phyloP scores from a whole-genome alignment of 92 coral and sea anemone species.

The Anthopleura xanthogrammica region DNA sequence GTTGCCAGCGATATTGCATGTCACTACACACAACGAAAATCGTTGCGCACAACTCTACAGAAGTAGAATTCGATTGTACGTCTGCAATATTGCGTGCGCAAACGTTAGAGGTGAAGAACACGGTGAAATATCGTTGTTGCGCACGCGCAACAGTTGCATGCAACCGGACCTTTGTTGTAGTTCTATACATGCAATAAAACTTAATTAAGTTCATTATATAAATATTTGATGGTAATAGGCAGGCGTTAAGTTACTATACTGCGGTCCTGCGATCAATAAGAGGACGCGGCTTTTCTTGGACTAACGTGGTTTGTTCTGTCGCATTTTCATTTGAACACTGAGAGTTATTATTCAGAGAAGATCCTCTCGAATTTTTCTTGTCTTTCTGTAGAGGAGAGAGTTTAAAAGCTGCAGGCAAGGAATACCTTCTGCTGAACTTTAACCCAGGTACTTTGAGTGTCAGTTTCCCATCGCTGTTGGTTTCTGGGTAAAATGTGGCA shows the following conservation, averaged over 20 bases:
- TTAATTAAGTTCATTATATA: background rate
- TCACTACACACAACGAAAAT: no score
- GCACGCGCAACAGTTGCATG: no score
- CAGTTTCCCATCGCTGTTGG: slow-evolving; percentile 35
- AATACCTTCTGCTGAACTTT: slow-evolving; percentile 34
- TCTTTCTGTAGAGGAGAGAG: slow-evolving; percentile 10
- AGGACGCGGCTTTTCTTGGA: background rate
- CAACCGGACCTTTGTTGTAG: background rate
- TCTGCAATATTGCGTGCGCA: no score
- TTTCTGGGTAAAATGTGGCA: slow-evolving; percentile 3
- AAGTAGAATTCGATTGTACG: no score
- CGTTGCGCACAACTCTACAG: no score
- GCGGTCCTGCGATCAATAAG: slow-evolving; percentile 29
- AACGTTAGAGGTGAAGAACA: no score
- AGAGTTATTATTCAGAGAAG: background rate
- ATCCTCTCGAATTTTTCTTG: background rate
- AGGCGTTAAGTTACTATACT: background rate
- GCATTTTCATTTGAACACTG: slow-evolving; percentile 26
- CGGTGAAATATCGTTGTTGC: no score
- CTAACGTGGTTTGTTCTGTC: slow-evolving; percentile 16
- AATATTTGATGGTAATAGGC: background rate
- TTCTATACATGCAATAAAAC: background rate
- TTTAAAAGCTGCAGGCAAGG: slow-evolving; percentile 42
- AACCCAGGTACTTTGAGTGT: slow-evolving; percentile 11
- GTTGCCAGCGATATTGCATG: no score